These are phyloP conservation scores for Chelonia mydas DNA, from an alignment of 2,797 vertebrate species.

Conservation along the genomic window DNA sequence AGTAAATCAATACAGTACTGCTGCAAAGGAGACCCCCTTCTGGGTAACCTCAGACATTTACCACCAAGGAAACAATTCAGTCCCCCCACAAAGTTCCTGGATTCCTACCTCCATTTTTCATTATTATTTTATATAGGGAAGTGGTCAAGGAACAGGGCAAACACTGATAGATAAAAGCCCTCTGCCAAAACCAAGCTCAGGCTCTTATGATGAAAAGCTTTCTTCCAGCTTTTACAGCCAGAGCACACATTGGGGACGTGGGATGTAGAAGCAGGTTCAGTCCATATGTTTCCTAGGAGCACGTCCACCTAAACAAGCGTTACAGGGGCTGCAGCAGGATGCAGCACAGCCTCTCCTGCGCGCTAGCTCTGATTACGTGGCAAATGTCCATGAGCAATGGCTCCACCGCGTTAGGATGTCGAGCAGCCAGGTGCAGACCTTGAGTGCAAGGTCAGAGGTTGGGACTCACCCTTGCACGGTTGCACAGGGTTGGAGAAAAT, in stretches of 20 bases:
- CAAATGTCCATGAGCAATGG: not conserved
- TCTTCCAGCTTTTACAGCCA: not conserved
- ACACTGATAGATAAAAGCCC: not conserved
- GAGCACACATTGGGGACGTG: fast-evolving
- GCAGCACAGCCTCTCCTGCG: not conserved
- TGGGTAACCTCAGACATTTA: not conserved
- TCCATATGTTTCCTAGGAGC: not conserved
- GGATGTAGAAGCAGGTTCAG: not conserved
- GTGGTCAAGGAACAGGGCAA: not conserved
- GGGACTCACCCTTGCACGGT: fast-evolving
- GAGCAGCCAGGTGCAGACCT: not conserved
- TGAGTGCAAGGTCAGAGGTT: not conserved
- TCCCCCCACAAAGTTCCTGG: not conserved
- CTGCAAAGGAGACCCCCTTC: not conserved
- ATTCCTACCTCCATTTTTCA: conserved; percentile 13
- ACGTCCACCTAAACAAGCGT: not conserved
- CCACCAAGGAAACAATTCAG: not conserved
- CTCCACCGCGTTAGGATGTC: not conserved
- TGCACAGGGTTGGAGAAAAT: not conserved
- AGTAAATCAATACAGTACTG: conserved; percentile 19
- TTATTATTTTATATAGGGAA: not conserved
- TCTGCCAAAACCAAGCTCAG: not conserved
- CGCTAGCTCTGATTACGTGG: not conserved
- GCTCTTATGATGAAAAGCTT: not conserved
- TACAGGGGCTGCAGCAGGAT: not conserved